Evolutionary conservation across 1,140 invertebrate species (phyloP), one percentile per base, ranked within the genome.

Genomic region (Brachystomella parvula): DNA sequence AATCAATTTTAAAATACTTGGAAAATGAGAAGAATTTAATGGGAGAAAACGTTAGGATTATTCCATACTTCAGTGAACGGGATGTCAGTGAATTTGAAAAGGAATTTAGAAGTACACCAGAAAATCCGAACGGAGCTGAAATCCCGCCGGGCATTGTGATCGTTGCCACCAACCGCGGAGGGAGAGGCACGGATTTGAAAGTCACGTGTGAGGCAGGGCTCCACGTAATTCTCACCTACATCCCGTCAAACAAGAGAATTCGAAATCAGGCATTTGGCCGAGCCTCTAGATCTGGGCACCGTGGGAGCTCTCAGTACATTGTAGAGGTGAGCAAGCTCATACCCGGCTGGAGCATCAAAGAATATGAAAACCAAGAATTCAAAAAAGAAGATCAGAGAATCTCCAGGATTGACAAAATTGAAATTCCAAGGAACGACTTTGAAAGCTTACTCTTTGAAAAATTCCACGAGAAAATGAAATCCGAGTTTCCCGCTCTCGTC

Each of bases 111-210:
- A 44, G n/a, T n/a, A 12, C 39, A 12, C 9, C 9, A n/a, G 9
- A 44, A 44, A 44, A 44, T 44, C 39, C 39, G 9, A n/a, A 44
- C 9, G 39, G 39, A 9, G n/a, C n/a, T 44, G 9, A 12, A 44
- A 44, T 44, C n/a, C 39, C 39, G 39, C 39, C 39, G n/a, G n/a
- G n/a, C n/a, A 44, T n/a, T 44, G 30, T 64, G 15, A 44, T 79
- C 17, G 71, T 79, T 29, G 75, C 78, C 19, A 79, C 78, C 15
- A 79, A 79, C 56, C 64, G 79, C 19, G 77, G 76, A 15, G 78
- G 78, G 49, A 69, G 78, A 53, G 78, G 78, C 2, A 78, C 78
- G 1, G 77, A 79, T 56, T 76, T 79, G n/a, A 75, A 76, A 63
- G 70, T 75, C 1, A n/a, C 12, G 9, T n/a, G 2, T 24, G 33